Evolutionary conservation across 2,888 invertebrate species (phyloP), one percentile per base, ranked within the genome.

Genomic region (Gibbula magus): DNA sequence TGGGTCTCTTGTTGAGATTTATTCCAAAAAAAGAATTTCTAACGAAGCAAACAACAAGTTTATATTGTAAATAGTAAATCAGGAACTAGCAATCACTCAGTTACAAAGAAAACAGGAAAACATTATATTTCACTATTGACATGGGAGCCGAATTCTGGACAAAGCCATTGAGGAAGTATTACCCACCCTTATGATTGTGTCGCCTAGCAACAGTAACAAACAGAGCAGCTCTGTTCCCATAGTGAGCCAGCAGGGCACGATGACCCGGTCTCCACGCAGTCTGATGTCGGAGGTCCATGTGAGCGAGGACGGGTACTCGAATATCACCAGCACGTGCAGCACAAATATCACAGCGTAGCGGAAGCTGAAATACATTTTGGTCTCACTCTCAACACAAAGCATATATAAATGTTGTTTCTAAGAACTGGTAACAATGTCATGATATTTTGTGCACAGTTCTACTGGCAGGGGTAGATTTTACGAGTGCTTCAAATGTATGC

Each of bases 261-360:
- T 61, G 0, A 86, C 39, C 45, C 89, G 84, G 2, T 83, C 80
- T 5, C 78, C 84, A 5, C 86, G 84, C 5, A 39, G 70, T 10
- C 89, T 83, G 4, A 90, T 88, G 80, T 92, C 92, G 0, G 91
- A 89, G 13, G 90, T 89, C 86, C 86, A 86, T 0, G 89, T 88
- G 66, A 92, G 82, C 0, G 92, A 92, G 2, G 92, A 92, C 22
- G 92, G 92, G 53, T 85, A 87, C 81, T 92, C 92, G 66, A 92
- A 83, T 82, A 92, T 91, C 7, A 92, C 92, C 78, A 92, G 85
- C 8, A 89, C 82, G 75, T 91, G 91, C 0, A 92, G 86, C 7
- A 88, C 73, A 75, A 89, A 84, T 70, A 92, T 91, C 73, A 90
- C 88, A 51, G 87, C 54, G 66, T 85, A 86, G 22, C 91, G 83